phyloP scores from a whole-genome alignment of 1,140 invertebrate genomes.

The Holotrichia oblita region DNA sequence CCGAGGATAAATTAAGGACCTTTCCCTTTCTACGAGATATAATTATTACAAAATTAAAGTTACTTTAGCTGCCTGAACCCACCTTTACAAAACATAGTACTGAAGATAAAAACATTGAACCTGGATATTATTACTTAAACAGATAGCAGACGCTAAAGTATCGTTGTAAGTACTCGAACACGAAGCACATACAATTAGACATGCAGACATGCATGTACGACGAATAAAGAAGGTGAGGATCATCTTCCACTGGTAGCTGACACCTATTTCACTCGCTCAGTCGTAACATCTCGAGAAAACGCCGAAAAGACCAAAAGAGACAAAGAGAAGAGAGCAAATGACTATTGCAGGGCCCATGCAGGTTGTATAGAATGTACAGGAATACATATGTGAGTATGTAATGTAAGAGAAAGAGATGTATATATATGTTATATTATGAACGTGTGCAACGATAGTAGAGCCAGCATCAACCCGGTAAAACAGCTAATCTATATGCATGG shows the following conservation, averaged over 20 bases:
- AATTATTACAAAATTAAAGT: too few relatives aligned
- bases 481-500: constrained; percentile 60
- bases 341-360: neutral
- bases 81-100: too few relatives aligned
- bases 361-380: neutral
- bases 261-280: neutral
- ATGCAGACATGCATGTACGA: too few relatives aligned
- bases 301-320: neutral
- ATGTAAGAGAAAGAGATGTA: constrained; percentile 3
- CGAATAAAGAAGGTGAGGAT: neutral
- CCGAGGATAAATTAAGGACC: too few relatives aligned
- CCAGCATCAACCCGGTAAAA: constrained; percentile 51
- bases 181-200: too few relatives aligned
- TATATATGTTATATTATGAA: neutral
- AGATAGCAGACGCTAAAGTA: too few relatives aligned
- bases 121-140: too few relatives aligned
- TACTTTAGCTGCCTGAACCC: too few relatives aligned
- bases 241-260: neutral
- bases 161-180: too few relatives aligned
- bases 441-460: constrained; percentile 7
- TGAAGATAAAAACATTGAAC: too few relatives aligned
- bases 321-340: neutral
- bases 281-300: neutral
- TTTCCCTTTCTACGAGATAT: too few relatives aligned
- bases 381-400: neutral